phyloP scores from a whole-genome alignment of 2,888 invertebrate genomes.

The Drosophila borealis region DNA sequence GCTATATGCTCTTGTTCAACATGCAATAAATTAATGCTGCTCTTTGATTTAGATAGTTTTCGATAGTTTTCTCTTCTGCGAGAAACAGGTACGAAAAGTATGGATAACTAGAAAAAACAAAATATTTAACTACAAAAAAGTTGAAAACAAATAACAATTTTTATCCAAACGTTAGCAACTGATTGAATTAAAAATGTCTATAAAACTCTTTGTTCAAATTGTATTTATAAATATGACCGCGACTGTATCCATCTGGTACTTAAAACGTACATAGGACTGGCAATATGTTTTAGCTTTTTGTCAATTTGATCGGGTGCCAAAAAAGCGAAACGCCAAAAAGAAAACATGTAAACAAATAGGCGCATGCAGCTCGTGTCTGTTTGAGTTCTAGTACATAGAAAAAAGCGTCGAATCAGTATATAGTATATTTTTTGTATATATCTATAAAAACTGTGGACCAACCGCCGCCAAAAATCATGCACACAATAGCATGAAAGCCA shows the following conservation, averaged over 20 bases:
- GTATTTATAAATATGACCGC: conserved; percentile 19
- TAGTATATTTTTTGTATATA: conserved; percentile 14
- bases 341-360: conserved; percentile 56
- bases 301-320: conserved; percentile 69
- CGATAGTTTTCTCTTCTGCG: conserved; percentile 9
- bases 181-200: no score
- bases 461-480: conserved; percentile 50
- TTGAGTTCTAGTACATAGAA: conserved; percentile 35
- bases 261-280: conserved; percentile 34
- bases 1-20: conserved; percentile 7
- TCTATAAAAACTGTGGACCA: conserved; percentile 11
- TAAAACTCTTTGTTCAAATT: background rate
- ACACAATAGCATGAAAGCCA: conserved; percentile 19
- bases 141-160: background rate
- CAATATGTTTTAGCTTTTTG: conserved; percentile 50
- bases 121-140: background rate
- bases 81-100: background rate
- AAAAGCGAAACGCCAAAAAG: conserved; percentile 53
- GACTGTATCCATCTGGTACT: conserved; percentile 34
- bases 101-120: background rate
- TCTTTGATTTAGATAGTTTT: background rate
- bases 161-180: no score
- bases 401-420: conserved; percentile 37
- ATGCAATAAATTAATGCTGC: conserved; percentile 39
- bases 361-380: conserved; percentile 62